Conservation (phyloP, 1,140 invertebrate genomes). For the Brachionus asplanchnoidis region DNA sequence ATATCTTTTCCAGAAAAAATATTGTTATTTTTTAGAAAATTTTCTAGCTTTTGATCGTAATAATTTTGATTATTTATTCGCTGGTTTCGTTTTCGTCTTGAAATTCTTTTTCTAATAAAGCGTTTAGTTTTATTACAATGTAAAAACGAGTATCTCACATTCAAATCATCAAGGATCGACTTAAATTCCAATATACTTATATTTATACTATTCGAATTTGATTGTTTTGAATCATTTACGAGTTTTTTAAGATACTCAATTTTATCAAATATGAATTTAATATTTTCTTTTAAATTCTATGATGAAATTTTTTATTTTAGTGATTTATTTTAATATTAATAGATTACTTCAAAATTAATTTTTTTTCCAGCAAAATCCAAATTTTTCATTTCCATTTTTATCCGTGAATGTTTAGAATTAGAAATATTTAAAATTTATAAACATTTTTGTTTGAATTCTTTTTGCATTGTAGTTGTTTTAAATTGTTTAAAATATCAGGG, state of each 20-base stretch:
- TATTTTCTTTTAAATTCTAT: not conserved
- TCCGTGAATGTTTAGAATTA: not conserved
- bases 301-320: not conserved
- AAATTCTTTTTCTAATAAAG: slow-evolving; percentile 11
- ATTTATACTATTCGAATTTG: not conserved
- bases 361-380: not conserved
- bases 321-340: not conserved
- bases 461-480: not conserved
- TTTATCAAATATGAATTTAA: not conserved
- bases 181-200: not conserved
- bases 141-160: not conserved
- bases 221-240: not conserved
- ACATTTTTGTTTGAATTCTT: not conserved
- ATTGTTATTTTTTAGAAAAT: not conserved
- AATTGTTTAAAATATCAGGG: not conserved
- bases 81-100: not conserved
- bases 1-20: not conserved
- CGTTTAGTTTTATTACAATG: not conserved
- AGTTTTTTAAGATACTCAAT: not conserved
- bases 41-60: not conserved
- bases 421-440: not conserved
- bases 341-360: not conserved
- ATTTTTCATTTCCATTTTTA: not conserved
- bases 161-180: not conserved
- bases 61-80: not conserved